A percentile compares a stretch with the other conserved stretches of the same genome.
phyloP scores from a whole-genome alignment of 1,140 invertebrate species.

The Orussus abietinus region DNA sequence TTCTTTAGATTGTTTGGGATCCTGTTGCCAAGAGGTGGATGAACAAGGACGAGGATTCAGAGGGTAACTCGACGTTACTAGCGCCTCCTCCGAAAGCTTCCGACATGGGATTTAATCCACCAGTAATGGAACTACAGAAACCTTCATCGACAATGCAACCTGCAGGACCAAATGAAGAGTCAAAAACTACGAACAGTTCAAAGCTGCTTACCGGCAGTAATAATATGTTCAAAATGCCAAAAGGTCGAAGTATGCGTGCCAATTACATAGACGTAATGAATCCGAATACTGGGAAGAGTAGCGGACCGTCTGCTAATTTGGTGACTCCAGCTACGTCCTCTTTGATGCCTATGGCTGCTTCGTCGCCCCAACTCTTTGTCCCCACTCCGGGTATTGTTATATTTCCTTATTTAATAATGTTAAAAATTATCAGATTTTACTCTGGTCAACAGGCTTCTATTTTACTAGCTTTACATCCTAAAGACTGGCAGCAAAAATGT shows the following conservation, averaged over 20 bases:
- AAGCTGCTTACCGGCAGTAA: conserved; percentile 55
- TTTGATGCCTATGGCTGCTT: conserved; percentile 48
- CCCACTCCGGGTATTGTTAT: conserved; percentile 52
- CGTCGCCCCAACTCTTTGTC: conserved; percentile 53
- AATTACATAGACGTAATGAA: conserved; percentile 84
- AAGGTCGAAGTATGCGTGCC: conserved; percentile 63
- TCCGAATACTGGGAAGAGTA: conserved; percentile 56
- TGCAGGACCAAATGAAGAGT: conserved; percentile 26
- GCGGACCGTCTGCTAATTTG: conserved; percentile 46
- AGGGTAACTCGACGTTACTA: conserved; percentile 56
- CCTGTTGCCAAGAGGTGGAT: conserved; percentile 77
- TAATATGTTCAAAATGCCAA: conserved; percentile 77
- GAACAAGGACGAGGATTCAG: conserved; percentile 73
- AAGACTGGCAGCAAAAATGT: too few species aligned
- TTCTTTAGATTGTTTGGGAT: conserved; percentile 93
- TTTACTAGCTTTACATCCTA: too few species aligned
- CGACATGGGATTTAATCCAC: conserved; percentile 48
- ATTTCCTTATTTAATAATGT: background rate
- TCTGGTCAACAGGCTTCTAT: too few species aligned
- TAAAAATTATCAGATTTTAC: too few species aligned
- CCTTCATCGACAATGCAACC: conserved; percentile 33
- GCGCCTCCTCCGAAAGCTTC: conserved; percentile 75
- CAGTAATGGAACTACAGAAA: conserved; percentile 21
- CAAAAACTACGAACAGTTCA: conserved; percentile 31
- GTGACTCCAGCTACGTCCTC: conserved; percentile 50